Percentiles rank a stretch among this genome's conserved stretches.
Conservation (phyloP, 2,888 invertebrate genomes). For the Drosophila anceps region DNA sequence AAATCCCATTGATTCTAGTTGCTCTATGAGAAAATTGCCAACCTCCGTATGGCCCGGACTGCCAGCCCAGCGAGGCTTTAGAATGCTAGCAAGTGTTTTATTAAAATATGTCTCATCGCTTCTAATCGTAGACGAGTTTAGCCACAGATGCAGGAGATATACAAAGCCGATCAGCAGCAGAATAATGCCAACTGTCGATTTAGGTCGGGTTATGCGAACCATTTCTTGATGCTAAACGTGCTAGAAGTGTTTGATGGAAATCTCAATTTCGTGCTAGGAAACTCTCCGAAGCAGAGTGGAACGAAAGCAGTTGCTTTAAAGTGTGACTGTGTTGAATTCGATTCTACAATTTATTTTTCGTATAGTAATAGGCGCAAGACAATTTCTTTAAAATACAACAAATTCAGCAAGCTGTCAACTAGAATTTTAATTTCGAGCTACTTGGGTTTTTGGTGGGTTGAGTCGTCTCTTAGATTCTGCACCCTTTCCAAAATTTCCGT, state of each 20-base stretch:
- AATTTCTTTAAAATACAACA: background rate
- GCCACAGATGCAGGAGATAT: background rate
- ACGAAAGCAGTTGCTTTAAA: slow-evolving; percentile 12
- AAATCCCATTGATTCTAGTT: slow-evolving; percentile 44
- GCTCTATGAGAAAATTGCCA: slow-evolving; percentile 24
- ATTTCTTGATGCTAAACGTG: background rate
- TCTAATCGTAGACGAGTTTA: background rate
- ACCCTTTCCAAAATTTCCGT: slow-evolving; percentile 13
- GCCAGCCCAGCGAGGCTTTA: slow-evolving; percentile 39
- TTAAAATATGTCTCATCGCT: slow-evolving; percentile 48
- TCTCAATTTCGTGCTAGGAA: background rate
- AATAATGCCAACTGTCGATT: background rate
- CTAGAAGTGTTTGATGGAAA: background rate
- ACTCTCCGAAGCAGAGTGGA: background rate
- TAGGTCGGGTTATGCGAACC: slow-evolving; percentile 9
- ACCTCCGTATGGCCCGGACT: slow-evolving; percentile 50
- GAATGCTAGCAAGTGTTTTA: slow-evolving; percentile 28
- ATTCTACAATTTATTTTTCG: background rate
- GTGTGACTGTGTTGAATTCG: background rate
- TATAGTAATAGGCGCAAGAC: background rate
- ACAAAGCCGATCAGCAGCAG: slow-evolving; percentile 17
- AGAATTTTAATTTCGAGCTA: background rate
- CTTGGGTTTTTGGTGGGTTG: background rate
- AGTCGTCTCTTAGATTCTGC: slow-evolving; percentile 4
- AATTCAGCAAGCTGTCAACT: background rate